phyloP scores from a whole-genome alignment of 1,140 invertebrate species.

The Orchesella cincta region DNA sequence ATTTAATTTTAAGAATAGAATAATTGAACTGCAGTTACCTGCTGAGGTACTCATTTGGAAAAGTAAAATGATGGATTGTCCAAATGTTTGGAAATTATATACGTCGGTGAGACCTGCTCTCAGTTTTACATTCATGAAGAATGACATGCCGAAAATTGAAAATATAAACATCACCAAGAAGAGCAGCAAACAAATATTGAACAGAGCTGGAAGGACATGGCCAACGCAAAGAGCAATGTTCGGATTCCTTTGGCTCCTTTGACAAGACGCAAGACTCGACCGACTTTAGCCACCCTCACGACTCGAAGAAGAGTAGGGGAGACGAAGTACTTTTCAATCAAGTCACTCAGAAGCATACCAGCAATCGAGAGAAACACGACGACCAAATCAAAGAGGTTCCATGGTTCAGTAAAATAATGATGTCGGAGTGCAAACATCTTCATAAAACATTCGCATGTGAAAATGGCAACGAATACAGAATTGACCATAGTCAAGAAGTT shows the following conservation, averaged over 20 bases:
- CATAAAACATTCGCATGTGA: constrained; percentile 88
- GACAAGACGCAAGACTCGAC: constrained; percentile 91
- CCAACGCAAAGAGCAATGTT: constrained; percentile 93
- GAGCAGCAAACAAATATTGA: constrained; percentile 96
- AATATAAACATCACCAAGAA: constrained; percentile 99
- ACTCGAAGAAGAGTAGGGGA: constrained; percentile 95
- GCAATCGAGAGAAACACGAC: constrained; percentile 64
- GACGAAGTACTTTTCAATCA: constrained; percentile 96
- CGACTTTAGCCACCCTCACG: constrained; percentile 95
- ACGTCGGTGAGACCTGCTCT: constrained; percentile 85
- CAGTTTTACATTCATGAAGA: constrained; percentile 96
- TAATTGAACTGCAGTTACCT: too few species aligned
- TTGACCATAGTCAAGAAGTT: constrained; percentile 86
- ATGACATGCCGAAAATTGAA: constrained; percentile 91
- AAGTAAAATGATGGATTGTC: constrained; percentile 94
- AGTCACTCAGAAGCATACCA: constrained; percentile 92
- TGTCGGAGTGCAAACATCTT: constrained; percentile 63
- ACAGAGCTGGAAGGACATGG: constrained; percentile 97
- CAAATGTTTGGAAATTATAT: constrained; percentile 98
- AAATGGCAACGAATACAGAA: constrained; percentile 97
- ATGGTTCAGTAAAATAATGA: constrained; percentile 97
- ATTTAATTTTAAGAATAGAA: too few species aligned
- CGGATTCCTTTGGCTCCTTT: constrained; percentile 97
- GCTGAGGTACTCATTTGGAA: constrained; percentile 69
- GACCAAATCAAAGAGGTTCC: constrained; percentile 99